These are phyloP conservation scores for Aphelenchoides avenae DNA, from an alignment of 1,140 invertebrate genomes.

Conservation along the genomic window DNA sequence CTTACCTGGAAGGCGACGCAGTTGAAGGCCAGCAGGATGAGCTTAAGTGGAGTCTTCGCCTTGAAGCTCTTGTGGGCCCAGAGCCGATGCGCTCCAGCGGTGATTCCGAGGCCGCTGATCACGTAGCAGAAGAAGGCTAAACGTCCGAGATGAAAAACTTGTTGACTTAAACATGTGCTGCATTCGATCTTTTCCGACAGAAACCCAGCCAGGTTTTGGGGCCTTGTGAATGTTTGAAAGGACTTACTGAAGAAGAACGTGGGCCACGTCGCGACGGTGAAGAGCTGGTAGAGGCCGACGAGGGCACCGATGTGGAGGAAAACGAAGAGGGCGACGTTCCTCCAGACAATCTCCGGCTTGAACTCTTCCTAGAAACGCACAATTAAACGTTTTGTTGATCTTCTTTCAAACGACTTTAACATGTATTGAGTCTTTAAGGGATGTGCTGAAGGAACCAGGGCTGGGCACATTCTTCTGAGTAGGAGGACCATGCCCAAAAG, in stretches of 20 bases:
- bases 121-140: slow-evolving; percentile 33
- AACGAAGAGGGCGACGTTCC: slow-evolving; percentile 79
- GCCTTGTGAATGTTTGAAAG: no score
- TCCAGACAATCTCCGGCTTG: slow-evolving; percentile 76
- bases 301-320: slow-evolving; percentile 79
- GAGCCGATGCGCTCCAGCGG: slow-evolving; percentile 85
- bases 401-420: no score
- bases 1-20: slow-evolving; percentile 86
- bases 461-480: no score
- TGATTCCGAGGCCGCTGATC: slow-evolving; percentile 67
- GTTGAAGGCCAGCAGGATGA: slow-evolving; percentile 74
- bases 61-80: slow-evolving; percentile 92
- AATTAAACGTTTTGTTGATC: no score
- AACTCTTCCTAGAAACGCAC: slow-evolving; percentile 38
- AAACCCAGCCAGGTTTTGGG: no score
- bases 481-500: no score
- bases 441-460: no score
- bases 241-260: no score
- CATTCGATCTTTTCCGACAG: no score
- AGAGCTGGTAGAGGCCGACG: slow-evolving; percentile 75
- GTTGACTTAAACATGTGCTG: no score
- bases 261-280: slow-evolving; percentile 72
- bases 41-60: slow-evolving; percentile 77
- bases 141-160: no score
- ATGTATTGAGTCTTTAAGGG: no score